Conservation (phyloP, 2,888 invertebrate genomes). For the Lamellibrachia satsuma region DNA sequence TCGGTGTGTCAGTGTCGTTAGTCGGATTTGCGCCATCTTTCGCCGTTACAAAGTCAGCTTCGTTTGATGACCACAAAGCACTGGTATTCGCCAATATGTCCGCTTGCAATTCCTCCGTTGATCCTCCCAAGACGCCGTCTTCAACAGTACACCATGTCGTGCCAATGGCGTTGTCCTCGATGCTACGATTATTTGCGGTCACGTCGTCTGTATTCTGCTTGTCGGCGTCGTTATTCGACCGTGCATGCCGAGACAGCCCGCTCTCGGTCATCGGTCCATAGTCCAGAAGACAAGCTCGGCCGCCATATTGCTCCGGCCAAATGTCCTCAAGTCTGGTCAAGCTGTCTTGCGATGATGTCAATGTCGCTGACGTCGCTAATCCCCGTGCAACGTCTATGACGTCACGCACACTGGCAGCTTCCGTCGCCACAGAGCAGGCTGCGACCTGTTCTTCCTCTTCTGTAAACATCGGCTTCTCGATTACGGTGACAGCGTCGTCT, state of each 20-base stretch:
- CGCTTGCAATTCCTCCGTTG: neutral
- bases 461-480: neutral
- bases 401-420: neutral
- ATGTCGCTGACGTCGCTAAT: neutral
- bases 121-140: neutral
- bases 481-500: neutral
- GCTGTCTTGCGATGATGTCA: neutral
- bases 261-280: neutral
- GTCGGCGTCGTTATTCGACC: neutral
- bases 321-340: neutral
- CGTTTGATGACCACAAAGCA: neutral
- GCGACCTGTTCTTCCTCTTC: neutral
- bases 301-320: conserved; percentile 1
- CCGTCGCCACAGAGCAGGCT: neutral
- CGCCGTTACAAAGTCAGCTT: neutral
- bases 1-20: neutral
- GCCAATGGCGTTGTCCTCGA: neutral
- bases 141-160: neutral
- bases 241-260: neutral
- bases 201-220: neutral
- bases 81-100: neutral
- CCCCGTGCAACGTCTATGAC: neutral
- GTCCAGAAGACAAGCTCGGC: neutral
- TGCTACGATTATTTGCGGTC: neutral
- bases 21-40: neutral